Conservation (phyloP, 2,797 vertebrate species). For the Mormyrus proboscirostris region DNA sequence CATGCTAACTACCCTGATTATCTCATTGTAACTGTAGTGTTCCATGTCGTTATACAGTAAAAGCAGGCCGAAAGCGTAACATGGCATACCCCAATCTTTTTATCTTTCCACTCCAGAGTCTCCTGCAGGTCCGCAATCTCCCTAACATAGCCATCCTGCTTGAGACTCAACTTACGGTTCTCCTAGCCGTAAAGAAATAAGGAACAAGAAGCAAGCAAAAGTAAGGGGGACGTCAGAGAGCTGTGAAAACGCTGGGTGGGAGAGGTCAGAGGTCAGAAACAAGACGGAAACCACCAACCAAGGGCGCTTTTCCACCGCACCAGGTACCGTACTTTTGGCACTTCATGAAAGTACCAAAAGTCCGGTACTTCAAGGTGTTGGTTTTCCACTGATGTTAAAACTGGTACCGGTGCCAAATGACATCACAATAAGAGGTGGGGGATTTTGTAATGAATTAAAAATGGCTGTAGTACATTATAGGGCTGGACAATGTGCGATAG, state of each 20-base stretch:
- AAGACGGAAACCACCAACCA: not conserved
- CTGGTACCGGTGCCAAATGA: no score
- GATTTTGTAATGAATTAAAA: no score
- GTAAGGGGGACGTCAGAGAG: conserved; percentile 6
- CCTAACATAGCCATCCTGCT: conserved; percentile 78
- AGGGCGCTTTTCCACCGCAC: not conserved
- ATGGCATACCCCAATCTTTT: conserved; percentile 90
- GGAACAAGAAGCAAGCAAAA: conserved; percentile 28
- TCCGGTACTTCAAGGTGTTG: no score
- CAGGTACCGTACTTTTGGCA: no score
- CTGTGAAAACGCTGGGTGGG: conserved; percentile 5
- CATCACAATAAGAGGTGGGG: no score
- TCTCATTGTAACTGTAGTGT: not conserved
- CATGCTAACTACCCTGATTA: not conserved
- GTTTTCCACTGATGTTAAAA: no score
- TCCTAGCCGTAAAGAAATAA: conserved; percentile 62
- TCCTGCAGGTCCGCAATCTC: conserved; percentile 92
- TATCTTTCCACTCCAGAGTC: conserved; percentile 98
- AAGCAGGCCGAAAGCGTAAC: conserved; percentile 7
- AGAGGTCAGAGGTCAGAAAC: not conserved
- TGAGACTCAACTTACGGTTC: conserved; percentile 84
- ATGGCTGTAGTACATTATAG: no score
- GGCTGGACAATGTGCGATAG: no score
- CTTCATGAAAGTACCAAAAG: no score
- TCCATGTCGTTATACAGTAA: not conserved